Evolutionary conservation across 1,140 invertebrate genomes (phyloP).

Genomic region (Leptinotarsa undecemlineata): DNA sequence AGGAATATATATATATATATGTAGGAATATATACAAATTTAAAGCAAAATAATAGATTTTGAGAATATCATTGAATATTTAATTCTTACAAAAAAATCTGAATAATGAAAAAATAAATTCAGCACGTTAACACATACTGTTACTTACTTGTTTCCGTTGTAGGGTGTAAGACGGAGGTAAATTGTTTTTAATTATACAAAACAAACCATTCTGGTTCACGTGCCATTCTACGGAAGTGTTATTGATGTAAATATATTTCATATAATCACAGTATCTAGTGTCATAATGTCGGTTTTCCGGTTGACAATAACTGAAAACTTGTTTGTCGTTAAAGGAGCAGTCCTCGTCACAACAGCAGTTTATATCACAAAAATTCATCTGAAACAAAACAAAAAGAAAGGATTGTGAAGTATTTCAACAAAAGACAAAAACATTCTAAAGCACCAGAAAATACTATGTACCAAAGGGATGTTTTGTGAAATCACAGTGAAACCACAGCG

Average conservation of each 20-base stretch:
- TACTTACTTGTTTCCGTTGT: constrained; percentile 47
- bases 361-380: constrained; percentile 63
- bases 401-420: no score
- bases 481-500: no score
- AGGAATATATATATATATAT: no score
- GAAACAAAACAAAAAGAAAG: constrained; percentile 2
- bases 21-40: no score
- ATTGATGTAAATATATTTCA: constrained; percentile 56
- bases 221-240: constrained; percentile 55
- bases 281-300: constrained; percentile 44
- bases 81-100: no score
- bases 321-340: constrained; percentile 61
- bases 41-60: no score
- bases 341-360: constrained; percentile 78
- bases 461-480: neutral
- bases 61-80: no score
- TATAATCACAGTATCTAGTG: constrained; percentile 54
- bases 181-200: constrained; percentile 66
- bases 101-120: no score
- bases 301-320: constrained; percentile 63
- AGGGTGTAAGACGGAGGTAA: constrained; percentile 54
- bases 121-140: no score
- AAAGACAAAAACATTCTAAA: no score
- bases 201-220: constrained; percentile 57
- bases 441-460: no score